phyloP scores from a whole-genome alignment of 1,140 invertebrate species.

The Eriosoma lanigerum region DNA sequence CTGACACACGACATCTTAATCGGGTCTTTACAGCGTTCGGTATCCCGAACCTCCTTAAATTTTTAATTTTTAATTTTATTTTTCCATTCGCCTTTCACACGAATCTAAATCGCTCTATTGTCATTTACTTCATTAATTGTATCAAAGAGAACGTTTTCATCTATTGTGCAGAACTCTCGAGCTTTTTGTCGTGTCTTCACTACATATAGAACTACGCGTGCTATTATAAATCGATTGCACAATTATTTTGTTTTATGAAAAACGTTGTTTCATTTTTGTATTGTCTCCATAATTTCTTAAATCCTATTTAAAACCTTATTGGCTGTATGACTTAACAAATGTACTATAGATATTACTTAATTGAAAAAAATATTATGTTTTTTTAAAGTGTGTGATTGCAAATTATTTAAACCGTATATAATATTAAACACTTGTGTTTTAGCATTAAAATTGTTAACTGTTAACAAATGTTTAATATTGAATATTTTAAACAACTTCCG shows the following conservation, averaged over 20 bases:
- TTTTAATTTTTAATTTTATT: no score
- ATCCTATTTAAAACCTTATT: background rate
- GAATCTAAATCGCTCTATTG: background rate
- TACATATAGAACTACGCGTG: background rate
- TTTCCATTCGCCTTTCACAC: constrained; percentile 14
- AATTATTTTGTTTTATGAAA: background rate
- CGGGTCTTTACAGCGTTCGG: background rate
- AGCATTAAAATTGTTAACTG: no score
- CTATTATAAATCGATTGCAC: background rate
- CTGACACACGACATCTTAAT: background rate
- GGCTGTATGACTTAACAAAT: background rate
- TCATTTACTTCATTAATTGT: background rate
- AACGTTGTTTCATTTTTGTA: background rate
- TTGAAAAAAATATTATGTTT: background rate
- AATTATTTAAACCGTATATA: no score
- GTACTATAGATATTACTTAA: background rate
- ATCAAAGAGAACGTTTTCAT: constrained; percentile 11
- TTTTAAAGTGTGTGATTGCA: background rate
- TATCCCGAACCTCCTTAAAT: background rate
- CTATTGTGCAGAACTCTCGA: constrained; percentile 6
- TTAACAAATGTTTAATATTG: no score
- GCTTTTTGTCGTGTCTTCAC: constrained; percentile 7
- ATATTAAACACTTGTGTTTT: no score
- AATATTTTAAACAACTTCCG: no score
- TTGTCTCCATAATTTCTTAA: background rate